Evolutionary conservation across 2,888 invertebrate species (phyloP), one percentile per base, ranked within the genome.

Genomic region (Cheilosia scutellata): DNA sequence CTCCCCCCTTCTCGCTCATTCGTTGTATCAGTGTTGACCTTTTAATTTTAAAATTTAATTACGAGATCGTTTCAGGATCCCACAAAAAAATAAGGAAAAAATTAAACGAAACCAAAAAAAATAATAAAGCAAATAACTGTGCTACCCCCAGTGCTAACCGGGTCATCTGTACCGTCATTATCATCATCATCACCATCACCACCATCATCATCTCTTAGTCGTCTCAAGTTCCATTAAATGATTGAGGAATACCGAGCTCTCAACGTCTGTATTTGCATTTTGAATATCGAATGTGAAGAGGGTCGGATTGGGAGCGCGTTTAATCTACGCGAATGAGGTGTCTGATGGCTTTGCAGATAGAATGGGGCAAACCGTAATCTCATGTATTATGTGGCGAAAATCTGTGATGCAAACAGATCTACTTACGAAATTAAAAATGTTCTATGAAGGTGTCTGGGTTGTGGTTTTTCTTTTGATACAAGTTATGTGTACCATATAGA

Each of bases 221-320:
- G 47, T 72, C 80, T 76, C 76, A 86, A 72, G 75, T 86, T 80
- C 80, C 89, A 90, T 90, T 90, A 90, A 90, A 90, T 90, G 89
- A 90, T 90, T 89, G 89, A 90, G 89, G 82, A 87, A 68, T 31
- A 75, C 70, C 87, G 83, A 87, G 78, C 82, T 82, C 84, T 79
- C 71, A 80, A 80, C 86, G 87, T 83, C 74, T 82, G 77, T 86
- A 82, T 86, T 86, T 86, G 86, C 86, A 80, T 80, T 86, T 80
- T 70, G 80, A 86, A 86, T 76, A 84, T 76, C 29, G 74, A 62
- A 79, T 65, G 42, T 27, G 20, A 37, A 49, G 47, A 7, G 5
- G 40, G 31, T 47, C 1, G n/a, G n/a, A 20, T 44, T 20, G 31
- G 9, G 63, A 33, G 65, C 25, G 44, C 42, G 78, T 72, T 72